Evolutionary conservation across 2,113 vertebrate genomes (phyloP), one percentile per base, ranked within the genome.

Genomic region (Donacobius atricapilla): DNA sequence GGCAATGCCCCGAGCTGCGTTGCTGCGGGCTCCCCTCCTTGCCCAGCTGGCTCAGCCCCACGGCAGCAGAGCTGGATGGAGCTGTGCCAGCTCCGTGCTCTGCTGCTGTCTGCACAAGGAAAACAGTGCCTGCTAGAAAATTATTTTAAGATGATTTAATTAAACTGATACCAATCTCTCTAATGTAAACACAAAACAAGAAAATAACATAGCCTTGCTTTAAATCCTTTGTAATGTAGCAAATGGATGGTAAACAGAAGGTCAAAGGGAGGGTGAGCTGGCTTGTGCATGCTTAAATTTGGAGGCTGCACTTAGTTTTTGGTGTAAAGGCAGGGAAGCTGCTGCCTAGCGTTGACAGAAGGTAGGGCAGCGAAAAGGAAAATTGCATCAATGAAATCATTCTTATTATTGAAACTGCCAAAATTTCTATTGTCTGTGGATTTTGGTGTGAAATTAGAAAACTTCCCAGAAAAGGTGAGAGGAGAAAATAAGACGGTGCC

Each of bases 111-210:
- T 94, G 37, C 71, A 33, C 73, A 40, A 35, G 31, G 69, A 61
- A 64, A 87, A 78, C 2, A 60, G 31, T 0, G 40, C 40, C 69
- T 66, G 77, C 81, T 77, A 51, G 14, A 9, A 83, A 81, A 37
- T 33, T 30, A 16, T 35, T 73, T 83, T 20, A 39, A 63, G 83
- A 40, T 56, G 30, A 8, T 71, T 91, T 94, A 96, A 94, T 96
- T 96, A 97, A 96, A 82, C 48, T 61, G 94, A 94, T 96, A 92
- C 22, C 15, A 31, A 96, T 96, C 96, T 94, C 14, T 1, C 58
- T 80, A 75, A 57, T 48, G 61, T 82, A 89, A 95, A 94, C 53
- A 91, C 69, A 87, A 94, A 95, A 91, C 89, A 93, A 80, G 71
- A 54, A 63, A 89, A 77, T 54, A 89, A 77, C 83, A 93, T 51